Evolutionary conservation across 2,113 vertebrate species (phyloP).

Genomic region (Antigone vipio): DNA sequence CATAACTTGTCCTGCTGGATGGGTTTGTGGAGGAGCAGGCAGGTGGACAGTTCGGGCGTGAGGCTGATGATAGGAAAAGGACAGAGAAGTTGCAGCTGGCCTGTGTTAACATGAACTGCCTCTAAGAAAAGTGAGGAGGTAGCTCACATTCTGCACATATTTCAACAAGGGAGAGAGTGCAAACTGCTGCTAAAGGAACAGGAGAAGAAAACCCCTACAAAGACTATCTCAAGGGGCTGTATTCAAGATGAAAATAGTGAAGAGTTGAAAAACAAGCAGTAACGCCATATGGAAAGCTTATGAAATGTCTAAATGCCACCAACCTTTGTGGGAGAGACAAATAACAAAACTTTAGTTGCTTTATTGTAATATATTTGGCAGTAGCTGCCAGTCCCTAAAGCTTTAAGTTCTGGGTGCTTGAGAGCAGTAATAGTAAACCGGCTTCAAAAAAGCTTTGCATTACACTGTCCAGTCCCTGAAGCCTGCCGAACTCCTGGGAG

Average conservation of each 20-base stretch:
- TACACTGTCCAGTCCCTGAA: not conserved
- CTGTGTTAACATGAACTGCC: not conserved
- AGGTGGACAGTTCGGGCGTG: rapidly evolving
- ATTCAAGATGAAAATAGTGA: not conserved
- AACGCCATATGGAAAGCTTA: not conserved
- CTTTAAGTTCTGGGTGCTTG: not conserved
- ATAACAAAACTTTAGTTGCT: not conserved
- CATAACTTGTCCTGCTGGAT: not conserved
- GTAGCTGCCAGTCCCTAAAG: not conserved
- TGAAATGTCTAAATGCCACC: not conserved
- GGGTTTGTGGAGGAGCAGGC: not conserved
- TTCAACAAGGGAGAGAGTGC: not conserved
- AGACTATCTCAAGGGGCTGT: not conserved
- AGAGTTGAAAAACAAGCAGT: not conserved
- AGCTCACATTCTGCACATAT: not conserved
- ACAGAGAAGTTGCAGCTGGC: not conserved
- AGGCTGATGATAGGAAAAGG: not conserved
- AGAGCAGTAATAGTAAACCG: not conserved
- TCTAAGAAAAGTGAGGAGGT: not conserved
- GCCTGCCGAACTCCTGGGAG: not conserved
- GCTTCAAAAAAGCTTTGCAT: not conserved
- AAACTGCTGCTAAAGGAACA: not conserved
- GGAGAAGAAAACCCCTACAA: not conserved
- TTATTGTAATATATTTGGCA: not conserved
- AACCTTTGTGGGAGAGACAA: not conserved